phyloP scores from a whole-genome alignment of 1,140 invertebrate genomes.

The Acromyrmex echinatior region DNA sequence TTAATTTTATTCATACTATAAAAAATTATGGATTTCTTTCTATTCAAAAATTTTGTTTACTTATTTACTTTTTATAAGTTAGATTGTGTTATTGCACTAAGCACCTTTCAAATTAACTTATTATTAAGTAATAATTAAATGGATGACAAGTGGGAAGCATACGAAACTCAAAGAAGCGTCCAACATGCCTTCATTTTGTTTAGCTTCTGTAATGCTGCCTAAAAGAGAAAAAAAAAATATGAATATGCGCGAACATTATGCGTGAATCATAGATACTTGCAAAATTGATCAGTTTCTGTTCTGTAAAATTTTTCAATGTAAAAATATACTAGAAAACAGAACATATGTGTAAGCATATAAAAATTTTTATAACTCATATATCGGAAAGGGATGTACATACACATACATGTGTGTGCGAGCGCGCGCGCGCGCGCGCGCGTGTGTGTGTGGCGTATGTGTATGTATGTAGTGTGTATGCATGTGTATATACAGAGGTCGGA shows the following conservation, averaged over 20 bases:
- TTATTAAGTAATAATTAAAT: constrained; percentile 67
- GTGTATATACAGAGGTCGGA: no score
- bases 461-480: no score
- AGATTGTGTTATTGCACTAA: constrained; percentile 14
- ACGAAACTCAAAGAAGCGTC: constrained; percentile 81
- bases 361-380: constrained; percentile 18
- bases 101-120: not conserved
- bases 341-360: not conserved
- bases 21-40: not conserved
- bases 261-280: not conserved
- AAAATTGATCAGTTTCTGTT: constrained; percentile 38
- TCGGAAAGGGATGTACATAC: not conserved
- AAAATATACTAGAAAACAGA: not conserved
- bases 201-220: constrained; percentile 88
- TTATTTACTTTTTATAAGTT: constrained; percentile 3
- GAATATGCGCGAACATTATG: constrained; percentile 70
- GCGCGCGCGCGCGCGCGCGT: no score
- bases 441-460: no score
- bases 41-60: not conserved
- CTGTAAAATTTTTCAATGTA: not conserved
- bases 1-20: not conserved
- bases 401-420: no score
- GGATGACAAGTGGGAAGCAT: constrained; percentile 62
- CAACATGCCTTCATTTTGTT: constrained; percentile 89
- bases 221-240: constrained; percentile 82